Base-by-base conservation (phyloP, 2,797 vertebrate species). In the Bovichtus variegatus region DNA sequence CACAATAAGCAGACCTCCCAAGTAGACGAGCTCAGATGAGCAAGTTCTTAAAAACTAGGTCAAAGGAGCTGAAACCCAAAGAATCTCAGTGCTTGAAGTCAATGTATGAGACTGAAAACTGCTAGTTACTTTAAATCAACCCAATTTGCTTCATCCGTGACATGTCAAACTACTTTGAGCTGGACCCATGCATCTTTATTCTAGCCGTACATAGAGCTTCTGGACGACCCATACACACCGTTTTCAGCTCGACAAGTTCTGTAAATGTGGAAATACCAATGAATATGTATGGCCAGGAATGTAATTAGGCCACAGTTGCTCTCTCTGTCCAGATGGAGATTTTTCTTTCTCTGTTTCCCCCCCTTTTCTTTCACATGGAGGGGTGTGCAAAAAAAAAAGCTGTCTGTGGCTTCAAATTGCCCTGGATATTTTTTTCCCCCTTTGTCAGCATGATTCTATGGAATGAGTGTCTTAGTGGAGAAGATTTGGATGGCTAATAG, bases 401-500 rank as follows among this genome's bases (percentile, higher is more conserved):
- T 93, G 91, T 93, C 93, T 93, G 83, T 87, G 81, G 88, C 89
- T 90, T 89, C 46, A 88, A 87, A 91, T 88, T 93, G 86, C 87
- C 83, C 85, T 84, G 73, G 74, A 83, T n/a, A n/a, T n/a, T 34
- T 87, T 91, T 93, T 95, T 92, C 75, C 93, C 81, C 86, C 89
- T 94, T 95, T 93, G 94, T 95, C 95, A 96, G 95, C 95, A 95
- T 89, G 92, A 94, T 93, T 94, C 85, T 82, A 75, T 83, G 76
- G 91, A 94, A 90, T 82, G 76, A 83, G 87, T 87, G 89, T 91
- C 93, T 95, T 93, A 91, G 78, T 29, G 74, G 93, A 91, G 92
- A 93, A 79, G 93, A 92, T 94, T 93, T 94, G 92, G 84, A 84
- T 76, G 77, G 61, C 90, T 95, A 96, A 96, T 90, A 92, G 87